Percentiles rank a stretch among this genome's conserved stretches.
Conservation (phyloP, 1,140 invertebrate genomes). For the Phthorimaea operculella region DNA sequence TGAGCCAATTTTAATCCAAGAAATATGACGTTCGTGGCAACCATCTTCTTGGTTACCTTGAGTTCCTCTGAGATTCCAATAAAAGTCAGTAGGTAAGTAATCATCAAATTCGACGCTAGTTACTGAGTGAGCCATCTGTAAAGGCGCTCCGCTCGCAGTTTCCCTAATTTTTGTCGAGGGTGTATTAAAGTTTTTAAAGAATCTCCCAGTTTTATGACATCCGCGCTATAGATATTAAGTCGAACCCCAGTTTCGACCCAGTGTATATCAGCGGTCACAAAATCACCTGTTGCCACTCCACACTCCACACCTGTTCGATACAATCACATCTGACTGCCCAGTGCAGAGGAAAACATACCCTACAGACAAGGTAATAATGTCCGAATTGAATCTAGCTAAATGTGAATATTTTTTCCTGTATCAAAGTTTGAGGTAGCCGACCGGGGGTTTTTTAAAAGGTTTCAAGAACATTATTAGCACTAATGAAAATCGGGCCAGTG, state of each 20-base stretch:
- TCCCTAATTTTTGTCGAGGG: no score
- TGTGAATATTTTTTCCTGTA: slow-evolving; percentile 23
- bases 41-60: no score
- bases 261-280: slow-evolving; percentile 58
- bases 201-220: no score
- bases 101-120: no score
- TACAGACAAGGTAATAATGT: slow-evolving; percentile 12
- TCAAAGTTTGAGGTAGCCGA: slow-evolving; percentile 28
- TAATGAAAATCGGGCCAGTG: no score
- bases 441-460: slow-evolving; percentile 40
- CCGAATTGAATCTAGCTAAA: neutral
- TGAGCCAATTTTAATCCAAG: no score
- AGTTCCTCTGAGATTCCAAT: no score
- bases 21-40: no score
- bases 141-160: no score
- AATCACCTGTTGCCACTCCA: slow-evolving; percentile 54
- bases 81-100: no score
- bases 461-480: neutral
- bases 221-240: slow-evolving; percentile 10
- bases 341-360: slow-evolving; percentile 17
- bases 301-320: slow-evolving; percentile 57
- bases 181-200: no score
- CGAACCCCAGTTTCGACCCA: slow-evolving; percentile 49
- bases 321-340: slow-evolving; percentile 50
- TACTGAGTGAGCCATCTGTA: no score